Percentiles rank a stretch among this genome's conserved stretches.
Evolutionary conservation across 2,113 vertebrate genomes (phyloP).

Genomic region (Tetrax tetrax): DNA sequence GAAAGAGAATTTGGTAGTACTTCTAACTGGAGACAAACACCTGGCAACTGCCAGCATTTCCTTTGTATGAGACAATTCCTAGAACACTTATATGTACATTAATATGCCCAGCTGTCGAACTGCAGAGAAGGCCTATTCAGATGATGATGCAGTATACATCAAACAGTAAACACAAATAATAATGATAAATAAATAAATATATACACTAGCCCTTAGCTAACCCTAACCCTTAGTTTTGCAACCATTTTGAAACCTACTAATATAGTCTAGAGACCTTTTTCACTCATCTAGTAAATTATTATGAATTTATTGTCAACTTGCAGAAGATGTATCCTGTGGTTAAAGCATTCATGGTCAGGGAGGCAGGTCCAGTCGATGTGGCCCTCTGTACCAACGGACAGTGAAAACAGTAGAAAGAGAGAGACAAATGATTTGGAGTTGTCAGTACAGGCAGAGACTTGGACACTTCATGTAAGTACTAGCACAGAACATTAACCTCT

Average conservation of each 20-base stretch:
- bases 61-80: neutral
- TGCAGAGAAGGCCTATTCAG: neutral
- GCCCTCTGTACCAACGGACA: neutral
- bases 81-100: neutral
- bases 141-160: neutral
- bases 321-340: neutral
- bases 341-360: neutral
- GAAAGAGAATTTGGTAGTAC: neutral
- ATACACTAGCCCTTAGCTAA: neutral
- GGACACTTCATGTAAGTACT: neutral
- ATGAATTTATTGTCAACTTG: neutral
- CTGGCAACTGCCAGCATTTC: neutral
- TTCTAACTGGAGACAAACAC: neutral
- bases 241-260: neutral
- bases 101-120: rapidly evolving
- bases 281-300: neutral
- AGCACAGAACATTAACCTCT: neutral
- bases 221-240: neutral
- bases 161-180: neutral
- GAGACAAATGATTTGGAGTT: neutral
- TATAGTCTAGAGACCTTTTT: neutral
- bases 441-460: neutral
- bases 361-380: neutral
- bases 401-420: neutral
- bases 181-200: neutral